Base-by-base conservation (phyloP, 2,888 invertebrate species). In the Limnephilus lunatus region DNA sequence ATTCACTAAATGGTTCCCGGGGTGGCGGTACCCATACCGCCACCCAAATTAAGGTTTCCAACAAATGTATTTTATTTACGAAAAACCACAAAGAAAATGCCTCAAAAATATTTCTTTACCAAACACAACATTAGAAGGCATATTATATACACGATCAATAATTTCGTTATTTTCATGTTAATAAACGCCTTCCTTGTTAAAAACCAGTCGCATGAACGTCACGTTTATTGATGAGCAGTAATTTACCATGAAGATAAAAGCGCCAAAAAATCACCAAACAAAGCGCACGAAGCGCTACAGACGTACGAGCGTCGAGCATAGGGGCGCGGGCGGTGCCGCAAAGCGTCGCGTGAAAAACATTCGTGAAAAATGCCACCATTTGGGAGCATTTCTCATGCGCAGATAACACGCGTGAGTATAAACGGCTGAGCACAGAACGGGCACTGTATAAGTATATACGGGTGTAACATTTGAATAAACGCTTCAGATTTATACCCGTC, bases 381-480 rank as follows among this genome's bases (percentile, higher is more conserved):
- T 80, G 80, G 35, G 88, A 81, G 80, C n/a, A 89, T 89, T 89
- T 89, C 80, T 89, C 88, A 89, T 80, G 31, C 88, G 32, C 88
- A 89, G 80, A 89, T 89, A 89, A 89, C 88, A 81, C 81, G 88
- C 87, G 31, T 35, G 25, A 89, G 88, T 89, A 32, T 89, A 86
- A 44, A 31, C 44, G 86, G 31, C 30, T 44, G 30, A 68, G 68
- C 68, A 68, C 68, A 25, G 68, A 68, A 7, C 68, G 68, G 68
- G 68, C 7, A 68, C 68, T 68, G 9, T 68, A 68, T 68, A 44
- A 14, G 68, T 68, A 2, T 68, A n/a, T 68, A 30, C n/a, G 68
- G 81, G n/a, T n/a, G 88, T 31, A 32, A 89, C 88, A 89, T 89
- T 89, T 89, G 88, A 89, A 89, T 89, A 89, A 89, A 89, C 39